phyloP scores from a whole-genome alignment of 2,797 vertebrate species.

The Mormyrops attenuatus region DNA sequence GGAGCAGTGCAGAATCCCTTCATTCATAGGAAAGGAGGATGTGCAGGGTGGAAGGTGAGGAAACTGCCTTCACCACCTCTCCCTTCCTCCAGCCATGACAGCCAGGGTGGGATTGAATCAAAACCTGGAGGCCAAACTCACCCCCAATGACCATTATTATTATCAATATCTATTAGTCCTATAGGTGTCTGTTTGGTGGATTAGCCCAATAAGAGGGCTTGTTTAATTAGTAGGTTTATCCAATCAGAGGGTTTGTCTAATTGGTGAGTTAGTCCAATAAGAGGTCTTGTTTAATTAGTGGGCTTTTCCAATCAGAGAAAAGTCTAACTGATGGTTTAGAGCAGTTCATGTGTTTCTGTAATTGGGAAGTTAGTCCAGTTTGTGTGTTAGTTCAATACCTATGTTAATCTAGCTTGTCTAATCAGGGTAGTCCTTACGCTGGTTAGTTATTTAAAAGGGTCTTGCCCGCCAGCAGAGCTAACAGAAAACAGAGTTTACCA shows the following conservation, averaged over 20 bases:
- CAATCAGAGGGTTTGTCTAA: neutral
- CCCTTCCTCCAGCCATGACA: neutral
- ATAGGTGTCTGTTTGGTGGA: neutral
- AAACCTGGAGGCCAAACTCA: neutral
- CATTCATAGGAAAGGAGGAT: neutral
- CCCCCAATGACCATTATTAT: neutral
- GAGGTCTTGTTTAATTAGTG: neutral
- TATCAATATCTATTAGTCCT: neutral
- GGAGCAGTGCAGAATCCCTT: neutral
- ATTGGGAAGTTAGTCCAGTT: neutral
- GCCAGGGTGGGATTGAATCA: slow-evolving; percentile 3
- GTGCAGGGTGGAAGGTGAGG: neutral
- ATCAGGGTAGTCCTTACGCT: neutral
- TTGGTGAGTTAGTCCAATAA: neutral
- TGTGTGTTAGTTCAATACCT: neutral
- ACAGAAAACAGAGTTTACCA: neutral
- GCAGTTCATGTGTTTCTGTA: neutral
- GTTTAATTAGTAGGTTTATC: neutral
- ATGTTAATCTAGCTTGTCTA: neutral
- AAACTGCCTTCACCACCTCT: neutral
- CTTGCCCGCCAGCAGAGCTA: neutral
- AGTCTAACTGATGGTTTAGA: neutral
- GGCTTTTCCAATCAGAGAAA: neutral
- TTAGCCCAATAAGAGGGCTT: neutral
- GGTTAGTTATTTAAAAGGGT: slow-evolving; percentile 3